A percentile compares a stretch with the other conserved stretches of the same genome.
These are phyloP conservation scores for Phaethornis superciliosus DNA, from an alignment of 2,113 vertebrate genomes.

Conservation along the genomic window DNA sequence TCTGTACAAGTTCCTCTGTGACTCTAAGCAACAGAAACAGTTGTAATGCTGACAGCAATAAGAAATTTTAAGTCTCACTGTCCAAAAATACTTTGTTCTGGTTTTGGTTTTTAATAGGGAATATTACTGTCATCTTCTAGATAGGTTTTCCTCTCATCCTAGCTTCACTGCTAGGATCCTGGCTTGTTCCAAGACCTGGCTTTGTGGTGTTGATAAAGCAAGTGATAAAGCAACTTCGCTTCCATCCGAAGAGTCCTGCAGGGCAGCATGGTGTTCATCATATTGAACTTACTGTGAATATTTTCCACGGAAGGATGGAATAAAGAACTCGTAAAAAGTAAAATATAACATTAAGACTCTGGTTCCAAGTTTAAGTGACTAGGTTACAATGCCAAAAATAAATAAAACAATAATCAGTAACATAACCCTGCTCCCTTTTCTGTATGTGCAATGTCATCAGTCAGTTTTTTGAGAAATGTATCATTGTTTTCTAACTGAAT, in stretches of 20 bases:
- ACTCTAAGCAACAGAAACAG: background rate
- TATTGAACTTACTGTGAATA: background rate
- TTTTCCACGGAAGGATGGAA: conserved; percentile 9
- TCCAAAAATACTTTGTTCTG: background rate
- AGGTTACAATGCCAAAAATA: conserved; percentile 18
- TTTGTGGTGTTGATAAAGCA: background rate
- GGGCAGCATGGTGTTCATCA: background rate
- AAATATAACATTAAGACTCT: conserved; percentile 25
- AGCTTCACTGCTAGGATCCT: background rate
- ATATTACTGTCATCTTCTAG: background rate
- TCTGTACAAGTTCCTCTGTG: background rate
- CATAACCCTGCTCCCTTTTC: background rate
- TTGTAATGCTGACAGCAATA: background rate
- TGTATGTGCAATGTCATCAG: background rate
- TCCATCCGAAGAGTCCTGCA: background rate
- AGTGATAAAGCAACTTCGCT: background rate
- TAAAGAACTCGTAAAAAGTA: background rate
- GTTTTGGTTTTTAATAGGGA: background rate
- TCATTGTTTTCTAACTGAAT: background rate
- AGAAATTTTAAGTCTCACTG: background rate
- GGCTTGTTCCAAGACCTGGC: background rate
- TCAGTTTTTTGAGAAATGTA: background rate
- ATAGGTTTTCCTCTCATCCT: background rate
- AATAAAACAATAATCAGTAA: conserved; percentile 41
- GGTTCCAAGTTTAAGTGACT: conserved; percentile 21